Evolutionary conservation across 1,140 invertebrate genomes (phyloP).

Genomic region (Dermatophagoides farinae): DNA sequence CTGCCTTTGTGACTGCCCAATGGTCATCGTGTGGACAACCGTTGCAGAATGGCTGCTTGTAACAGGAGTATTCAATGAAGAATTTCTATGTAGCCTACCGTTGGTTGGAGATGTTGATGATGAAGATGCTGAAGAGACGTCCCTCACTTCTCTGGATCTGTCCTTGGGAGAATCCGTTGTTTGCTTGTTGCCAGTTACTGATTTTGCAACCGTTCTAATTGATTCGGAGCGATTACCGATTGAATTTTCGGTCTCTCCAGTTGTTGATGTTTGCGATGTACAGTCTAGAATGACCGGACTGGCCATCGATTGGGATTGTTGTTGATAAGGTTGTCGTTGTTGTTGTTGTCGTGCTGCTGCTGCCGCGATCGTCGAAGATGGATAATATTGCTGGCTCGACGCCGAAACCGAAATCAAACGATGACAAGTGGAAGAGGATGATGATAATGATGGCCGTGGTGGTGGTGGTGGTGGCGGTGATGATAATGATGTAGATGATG

Average conservation of each 20-base stretch:
- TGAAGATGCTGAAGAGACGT: background rate
- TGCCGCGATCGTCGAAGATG: too few species aligned
- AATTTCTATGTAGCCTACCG: background rate
- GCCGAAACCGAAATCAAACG: too few species aligned
- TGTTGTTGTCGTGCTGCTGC: too few species aligned
- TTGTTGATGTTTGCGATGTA: background rate
- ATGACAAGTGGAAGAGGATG: too few species aligned
- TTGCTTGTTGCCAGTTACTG: background rate
- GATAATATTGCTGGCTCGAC: too few species aligned
- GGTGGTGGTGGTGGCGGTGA: too few species aligned
- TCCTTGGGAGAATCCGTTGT: background rate
- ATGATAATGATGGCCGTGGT: too few species aligned
- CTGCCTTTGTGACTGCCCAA: background rate
- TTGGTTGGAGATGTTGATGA: background rate
- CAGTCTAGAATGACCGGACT: background rate
- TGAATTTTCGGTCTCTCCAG: background rate
- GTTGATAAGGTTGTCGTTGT: background rate
- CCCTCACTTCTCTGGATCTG: background rate
- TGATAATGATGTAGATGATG: too few species aligned
- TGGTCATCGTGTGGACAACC: too few species aligned
- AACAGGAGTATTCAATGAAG: too few species aligned
- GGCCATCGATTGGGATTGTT: background rate
- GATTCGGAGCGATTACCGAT: background rate
- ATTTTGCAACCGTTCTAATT: background rate
- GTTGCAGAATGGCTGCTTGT: too few species aligned